phyloP scores from a whole-genome alignment of 2,113 vertebrate species.

The Thalassoma bifasciatum region DNA sequence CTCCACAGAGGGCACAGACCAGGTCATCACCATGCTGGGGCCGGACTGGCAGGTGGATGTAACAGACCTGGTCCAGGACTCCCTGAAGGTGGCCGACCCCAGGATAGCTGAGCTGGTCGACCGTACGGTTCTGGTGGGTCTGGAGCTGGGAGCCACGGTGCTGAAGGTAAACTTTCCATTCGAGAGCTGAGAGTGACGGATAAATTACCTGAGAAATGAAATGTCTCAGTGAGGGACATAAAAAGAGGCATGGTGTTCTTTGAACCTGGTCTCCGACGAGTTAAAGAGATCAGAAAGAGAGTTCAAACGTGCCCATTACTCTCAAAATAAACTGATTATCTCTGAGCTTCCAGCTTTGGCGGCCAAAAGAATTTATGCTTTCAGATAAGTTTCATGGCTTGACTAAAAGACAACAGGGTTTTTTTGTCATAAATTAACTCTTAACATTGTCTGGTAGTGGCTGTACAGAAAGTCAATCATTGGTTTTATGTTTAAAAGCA shows the following conservation, averaged over 20 bases:
- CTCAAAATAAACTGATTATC: not conserved
- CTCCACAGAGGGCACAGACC: conserved; percentile 90
- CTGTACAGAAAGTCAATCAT: too few relatives aligned
- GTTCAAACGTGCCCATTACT: conserved; percentile 27
- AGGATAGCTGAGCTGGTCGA: conserved; percentile 93
- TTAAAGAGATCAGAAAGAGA: not conserved
- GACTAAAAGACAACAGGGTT: not conserved
- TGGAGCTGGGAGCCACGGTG: conserved; percentile 90
- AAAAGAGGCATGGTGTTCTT: not conserved
- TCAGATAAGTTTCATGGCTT: not conserved
- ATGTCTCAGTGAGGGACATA: not conserved
- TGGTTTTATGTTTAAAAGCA: too few relatives aligned
- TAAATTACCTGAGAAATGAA: conserved; percentile 17
- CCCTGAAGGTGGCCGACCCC: conserved; percentile 90
- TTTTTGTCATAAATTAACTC: too few relatives aligned
- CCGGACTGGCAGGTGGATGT: conserved; percentile 98
- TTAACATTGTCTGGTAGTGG: too few relatives aligned
- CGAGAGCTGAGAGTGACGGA: not conserved
- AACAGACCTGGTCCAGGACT: conserved; percentile 96
- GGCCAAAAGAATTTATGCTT: not conserved
- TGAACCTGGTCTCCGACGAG: not conserved
- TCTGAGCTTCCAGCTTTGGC: not conserved
- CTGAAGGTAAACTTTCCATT: conserved; percentile 88
- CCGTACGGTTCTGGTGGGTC: conserved; percentile 89
- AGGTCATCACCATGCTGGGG: conserved; percentile 98